Conservation (phyloP, 2,797 vertebrate species). For the Lates japonicus region DNA sequence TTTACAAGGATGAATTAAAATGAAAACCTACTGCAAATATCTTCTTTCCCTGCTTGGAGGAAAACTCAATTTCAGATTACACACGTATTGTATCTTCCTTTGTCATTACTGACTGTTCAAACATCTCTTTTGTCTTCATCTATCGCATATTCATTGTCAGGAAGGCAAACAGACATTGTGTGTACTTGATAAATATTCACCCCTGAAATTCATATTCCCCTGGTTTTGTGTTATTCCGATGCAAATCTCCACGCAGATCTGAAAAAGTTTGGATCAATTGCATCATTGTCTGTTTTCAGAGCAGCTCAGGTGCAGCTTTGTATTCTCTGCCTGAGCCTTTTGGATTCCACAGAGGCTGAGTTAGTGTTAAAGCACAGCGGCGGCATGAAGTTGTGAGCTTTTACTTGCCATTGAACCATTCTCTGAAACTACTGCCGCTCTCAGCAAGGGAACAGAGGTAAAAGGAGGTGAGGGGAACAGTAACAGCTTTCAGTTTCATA, state of each 20-base stretch:
- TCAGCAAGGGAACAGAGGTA: constrained; percentile 57
- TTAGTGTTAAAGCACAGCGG: constrained; percentile 47
- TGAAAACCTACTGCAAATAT: constrained; percentile 49
- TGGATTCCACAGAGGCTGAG: constrained; percentile 53
- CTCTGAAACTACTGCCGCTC: constrained; percentile 57
- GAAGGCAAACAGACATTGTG: constrained; percentile 43
- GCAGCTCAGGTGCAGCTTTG: constrained; percentile 55
- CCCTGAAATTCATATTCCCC: constrained; percentile 1
- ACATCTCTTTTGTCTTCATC: constrained; percentile 52
- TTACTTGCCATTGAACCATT: constrained; percentile 69
- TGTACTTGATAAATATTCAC: constrained; percentile 53
- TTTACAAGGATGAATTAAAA: constrained; percentile 43
- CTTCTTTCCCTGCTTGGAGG: background rate
- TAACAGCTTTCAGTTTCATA: constrained; percentile 67
- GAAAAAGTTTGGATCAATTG: constrained; percentile 39
- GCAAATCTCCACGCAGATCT: constrained; percentile 47
- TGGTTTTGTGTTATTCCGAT: constrained; percentile 19
- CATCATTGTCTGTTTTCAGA: constrained; percentile 56
- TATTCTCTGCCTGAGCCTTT: constrained; percentile 48
- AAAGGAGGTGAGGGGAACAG: constrained; percentile 58
- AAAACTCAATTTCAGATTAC: constrained; percentile 45
- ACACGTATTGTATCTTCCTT: constrained; percentile 27
- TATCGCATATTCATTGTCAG: constrained; percentile 40
- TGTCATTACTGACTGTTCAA: constrained; percentile 49
- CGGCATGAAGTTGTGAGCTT: constrained; percentile 51